phyloP scores from a whole-genome alignment of 2,888 invertebrate genomes.

The Orthosia incerta region DNA sequence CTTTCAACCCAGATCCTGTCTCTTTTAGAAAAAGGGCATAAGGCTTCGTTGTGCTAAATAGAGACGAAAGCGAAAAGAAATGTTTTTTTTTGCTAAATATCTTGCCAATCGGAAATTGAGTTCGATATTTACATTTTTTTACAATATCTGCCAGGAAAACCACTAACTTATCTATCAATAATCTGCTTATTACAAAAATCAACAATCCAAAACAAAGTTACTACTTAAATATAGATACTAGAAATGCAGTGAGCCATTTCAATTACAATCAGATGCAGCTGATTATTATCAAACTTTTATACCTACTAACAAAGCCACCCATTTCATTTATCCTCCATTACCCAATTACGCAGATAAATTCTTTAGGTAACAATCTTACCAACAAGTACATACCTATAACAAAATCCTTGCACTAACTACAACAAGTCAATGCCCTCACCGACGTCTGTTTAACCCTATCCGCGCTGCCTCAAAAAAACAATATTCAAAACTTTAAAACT shows the following conservation, averaged over 20 bases:
- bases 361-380: background rate
- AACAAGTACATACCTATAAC: slow-evolving; percentile 23
- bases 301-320: background rate
- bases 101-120: background rate
- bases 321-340: slow-evolving; percentile 10
- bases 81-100: background rate
- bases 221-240: background rate
- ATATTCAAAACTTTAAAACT: slow-evolving; percentile 71
- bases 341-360: slow-evolving; percentile 17
- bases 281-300: background rate
- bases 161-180: background rate
- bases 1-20: too few relatives aligned
- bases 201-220: background rate
- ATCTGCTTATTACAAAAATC: background rate
- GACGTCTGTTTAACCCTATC: slow-evolving; percentile 59
- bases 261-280: background rate
- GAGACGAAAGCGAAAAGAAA: background rate
- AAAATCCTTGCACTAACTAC: slow-evolving; percentile 21
- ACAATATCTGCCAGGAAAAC: background rate
- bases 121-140: background rate
- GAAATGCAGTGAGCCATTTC: background rate
- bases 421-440: slow-evolving; percentile 55
- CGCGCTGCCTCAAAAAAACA: slow-evolving; percentile 59
- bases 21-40: too few relatives aligned
- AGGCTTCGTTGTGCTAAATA: too few relatives aligned